Evolutionary conservation across 2,888 invertebrate species (phyloP).

Genomic region (Rotaria magnacalcarata): DNA sequence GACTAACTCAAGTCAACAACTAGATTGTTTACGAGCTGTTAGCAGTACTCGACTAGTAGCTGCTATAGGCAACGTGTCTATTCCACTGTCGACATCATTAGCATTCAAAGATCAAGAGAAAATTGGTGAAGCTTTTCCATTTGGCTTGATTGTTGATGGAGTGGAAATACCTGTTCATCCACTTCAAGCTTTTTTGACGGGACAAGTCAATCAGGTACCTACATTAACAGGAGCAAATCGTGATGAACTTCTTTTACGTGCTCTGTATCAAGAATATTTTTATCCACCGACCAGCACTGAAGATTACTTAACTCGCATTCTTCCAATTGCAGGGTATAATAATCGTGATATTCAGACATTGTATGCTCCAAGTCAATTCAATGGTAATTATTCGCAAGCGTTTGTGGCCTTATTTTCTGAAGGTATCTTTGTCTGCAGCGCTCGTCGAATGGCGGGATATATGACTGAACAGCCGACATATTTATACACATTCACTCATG

Average conservation of each 20-base stretch:
- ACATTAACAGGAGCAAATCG: neutral
- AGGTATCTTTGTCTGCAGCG: neutral
- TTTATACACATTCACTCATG: neutral
- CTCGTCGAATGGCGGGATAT: conserved; percentile 9
- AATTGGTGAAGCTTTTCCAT: neutral
- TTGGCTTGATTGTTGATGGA: neutral
- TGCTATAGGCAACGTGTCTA: neutral
- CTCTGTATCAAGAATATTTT: neutral
- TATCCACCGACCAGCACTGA: neutral
- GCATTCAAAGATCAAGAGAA: neutral
- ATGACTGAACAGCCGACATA: neutral
- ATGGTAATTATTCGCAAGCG: neutral
- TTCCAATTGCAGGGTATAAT: neutral
- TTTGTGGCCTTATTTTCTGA: neutral
- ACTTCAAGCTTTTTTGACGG: neutral
- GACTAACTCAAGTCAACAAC: neutral
- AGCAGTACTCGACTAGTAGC: neutral
- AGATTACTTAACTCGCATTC: conserved; percentile 17
- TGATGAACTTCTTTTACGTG: neutral
- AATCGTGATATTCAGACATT: neutral
- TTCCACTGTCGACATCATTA: neutral
- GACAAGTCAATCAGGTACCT: neutral
- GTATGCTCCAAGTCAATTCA: neutral
- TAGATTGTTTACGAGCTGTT: neutral
- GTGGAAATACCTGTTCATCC: conserved; percentile 5